phyloP scores from a whole-genome alignment of 2,888 invertebrate species.

The Microctonus hyperodae region DNA sequence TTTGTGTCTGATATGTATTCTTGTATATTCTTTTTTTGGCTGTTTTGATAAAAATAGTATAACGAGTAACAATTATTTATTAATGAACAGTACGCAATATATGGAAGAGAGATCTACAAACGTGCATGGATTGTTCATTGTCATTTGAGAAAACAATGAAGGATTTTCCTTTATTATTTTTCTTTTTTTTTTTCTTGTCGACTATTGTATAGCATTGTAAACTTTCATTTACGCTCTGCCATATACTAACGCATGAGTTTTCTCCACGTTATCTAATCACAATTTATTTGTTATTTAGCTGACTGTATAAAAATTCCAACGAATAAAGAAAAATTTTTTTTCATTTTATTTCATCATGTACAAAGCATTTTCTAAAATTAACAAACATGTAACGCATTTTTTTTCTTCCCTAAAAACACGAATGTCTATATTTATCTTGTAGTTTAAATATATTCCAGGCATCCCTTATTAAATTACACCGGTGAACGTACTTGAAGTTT shows the following conservation, averaged over 20 bases:
- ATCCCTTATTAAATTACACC: too few species aligned
- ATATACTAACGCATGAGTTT: slow-evolving; percentile 20
- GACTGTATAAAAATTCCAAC: slow-evolving; percentile 37
- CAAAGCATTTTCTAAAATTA: too few species aligned
- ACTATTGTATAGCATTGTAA: slow-evolving; percentile 12
- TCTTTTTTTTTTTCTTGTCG: background rate
- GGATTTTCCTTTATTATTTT: slow-evolving; percentile 6
- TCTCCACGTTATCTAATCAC: slow-evolving; percentile 46
- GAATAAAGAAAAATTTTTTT: background rate
- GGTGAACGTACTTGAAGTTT: too few species aligned
- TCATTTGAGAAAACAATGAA: slow-evolving; percentile 21
- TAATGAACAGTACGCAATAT: slow-evolving; percentile 13
- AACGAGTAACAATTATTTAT: slow-evolving; percentile 5
- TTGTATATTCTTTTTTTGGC: background rate
- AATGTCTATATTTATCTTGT: background rate
- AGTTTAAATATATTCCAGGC: too few species aligned
- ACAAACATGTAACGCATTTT: too few species aligned
- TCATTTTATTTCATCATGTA: too few species aligned
- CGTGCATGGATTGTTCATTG: slow-evolving; percentile 22
- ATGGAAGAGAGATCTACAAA: slow-evolving; percentile 5
- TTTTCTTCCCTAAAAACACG: too few species aligned
- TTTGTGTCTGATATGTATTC: too few species aligned
- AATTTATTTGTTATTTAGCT: slow-evolving; percentile 49
- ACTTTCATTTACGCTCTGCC: slow-evolving; percentile 13
- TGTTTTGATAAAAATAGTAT: background rate